phyloP scores from a whole-genome alignment of 2,113 vertebrate genomes.

The Poeciliopsis occidentalis region DNA sequence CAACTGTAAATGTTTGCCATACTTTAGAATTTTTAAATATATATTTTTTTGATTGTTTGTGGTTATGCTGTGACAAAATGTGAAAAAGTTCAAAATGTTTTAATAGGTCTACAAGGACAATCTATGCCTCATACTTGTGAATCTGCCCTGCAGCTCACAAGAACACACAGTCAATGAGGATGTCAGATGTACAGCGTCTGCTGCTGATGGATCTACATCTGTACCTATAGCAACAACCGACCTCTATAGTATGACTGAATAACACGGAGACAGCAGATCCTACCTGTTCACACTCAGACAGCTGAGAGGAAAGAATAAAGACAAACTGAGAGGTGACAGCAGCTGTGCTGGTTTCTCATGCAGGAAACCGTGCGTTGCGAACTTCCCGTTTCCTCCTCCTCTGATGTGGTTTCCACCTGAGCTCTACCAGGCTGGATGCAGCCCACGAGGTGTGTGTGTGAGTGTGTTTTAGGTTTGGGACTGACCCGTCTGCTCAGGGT shows the following conservation, averaged over 20 bases:
- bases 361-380: too few species aligned
- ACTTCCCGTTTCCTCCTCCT: background rate
- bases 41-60: background rate
- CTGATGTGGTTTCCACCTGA: background rate
- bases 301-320: slow-evolving; percentile 85
- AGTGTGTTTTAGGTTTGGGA: background rate
- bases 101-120: background rate
- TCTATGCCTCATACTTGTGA: background rate
- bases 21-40: background rate
- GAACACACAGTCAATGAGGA: background rate
- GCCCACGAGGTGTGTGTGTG: background rate
- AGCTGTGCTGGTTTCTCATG: slow-evolving; percentile 3
- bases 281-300: slow-evolving; percentile 90
- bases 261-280: slow-evolving; percentile 52
- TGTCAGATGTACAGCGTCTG: background rate
- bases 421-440: background rate
- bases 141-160: background rate
- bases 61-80: background rate
- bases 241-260: slow-evolving; percentile 6
- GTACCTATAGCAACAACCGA: slow-evolving; percentile 25
- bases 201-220: slow-evolving; percentile 14
- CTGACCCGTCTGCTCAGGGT: slow-evolving; percentile 85
- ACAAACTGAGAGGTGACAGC: slow-evolving; percentile 56
- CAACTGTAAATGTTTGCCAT: too few species aligned
- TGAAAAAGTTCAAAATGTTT: background rate